A percentile compares a stretch with the other conserved stretches of the same genome.
Evolutionary conservation across 2,113 vertebrate genomes (phyloP).

Genomic region (Psilopsiagon aymara): DNA sequence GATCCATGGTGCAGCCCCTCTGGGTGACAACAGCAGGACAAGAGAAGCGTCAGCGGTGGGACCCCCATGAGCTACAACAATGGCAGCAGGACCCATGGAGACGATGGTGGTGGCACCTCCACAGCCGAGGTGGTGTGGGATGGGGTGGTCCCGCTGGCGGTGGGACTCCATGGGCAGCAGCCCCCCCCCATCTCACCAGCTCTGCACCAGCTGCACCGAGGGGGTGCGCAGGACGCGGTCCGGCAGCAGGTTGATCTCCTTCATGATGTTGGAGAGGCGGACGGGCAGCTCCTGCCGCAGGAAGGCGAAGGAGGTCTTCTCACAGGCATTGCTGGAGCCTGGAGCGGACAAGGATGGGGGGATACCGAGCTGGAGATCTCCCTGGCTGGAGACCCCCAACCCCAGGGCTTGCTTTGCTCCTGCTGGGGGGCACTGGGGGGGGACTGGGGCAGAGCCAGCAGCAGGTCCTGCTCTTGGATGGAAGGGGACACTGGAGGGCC

Average conservation of each 20-base stretch:
- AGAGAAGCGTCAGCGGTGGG: fast-evolving
- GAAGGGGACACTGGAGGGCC: background rate
- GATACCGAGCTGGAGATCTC: background rate
- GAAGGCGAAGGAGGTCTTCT: slow-evolving; percentile 93
- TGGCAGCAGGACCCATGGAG: background rate
- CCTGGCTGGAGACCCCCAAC: fast-evolving
- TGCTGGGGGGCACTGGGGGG: background rate
- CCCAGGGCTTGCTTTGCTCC: background rate
- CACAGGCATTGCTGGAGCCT: slow-evolving; percentile 94
- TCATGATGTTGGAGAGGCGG: slow-evolving; percentile 96
- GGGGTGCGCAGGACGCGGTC: slow-evolving; percentile 87
- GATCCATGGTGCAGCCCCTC: background rate
- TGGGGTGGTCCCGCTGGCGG: fast-evolving
- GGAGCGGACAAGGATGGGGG: background rate
- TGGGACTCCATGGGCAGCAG: background rate
- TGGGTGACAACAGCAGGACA: background rate
- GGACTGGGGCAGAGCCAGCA: background rate
- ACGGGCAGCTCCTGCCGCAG: slow-evolving; percentile 93
- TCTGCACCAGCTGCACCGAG: slow-evolving; percentile 90
- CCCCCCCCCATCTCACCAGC: slow-evolving; percentile 80
- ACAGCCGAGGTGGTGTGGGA: fast-evolving
- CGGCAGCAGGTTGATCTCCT: slow-evolving; percentile 93
- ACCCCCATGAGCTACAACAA: background rate
- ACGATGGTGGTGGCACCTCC: background rate
- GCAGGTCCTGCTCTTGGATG: background rate